Evolutionary conservation across 2,113 vertebrate genomes (phyloP), one percentile per base, ranked within the genome.

Genomic region (Condylura cristata): DNA sequence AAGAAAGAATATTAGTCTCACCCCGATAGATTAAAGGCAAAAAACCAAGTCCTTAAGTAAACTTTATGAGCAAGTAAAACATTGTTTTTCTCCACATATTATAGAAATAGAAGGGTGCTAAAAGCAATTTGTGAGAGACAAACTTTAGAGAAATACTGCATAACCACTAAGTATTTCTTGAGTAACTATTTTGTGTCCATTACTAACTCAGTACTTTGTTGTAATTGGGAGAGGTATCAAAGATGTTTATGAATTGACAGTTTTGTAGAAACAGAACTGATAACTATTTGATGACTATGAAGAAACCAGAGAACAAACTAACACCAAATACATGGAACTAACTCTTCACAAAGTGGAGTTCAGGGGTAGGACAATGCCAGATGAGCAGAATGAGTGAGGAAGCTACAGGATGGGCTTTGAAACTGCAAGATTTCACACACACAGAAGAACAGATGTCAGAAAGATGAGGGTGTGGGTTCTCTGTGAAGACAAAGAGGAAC

Each of bases 231-330:
- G 37, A 81, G 30, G 32, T 41, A 46, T 3, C 72, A 16, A 81
- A 46, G 60, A 70, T 6, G 5, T 68, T 39, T 56, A 32, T 51
- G 26, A 65, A 11, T 14, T 79, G 53, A 91, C 0, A 60, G 51
- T 68, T 93, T 90, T 91, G 34, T 37, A 90, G 70, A 94, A 89
- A 74, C 68, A 82, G 88, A 81, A 71, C 17, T 24, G 11, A 13
- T 56, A 51, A 61, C 9, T 70, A 82, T 82, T 37, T 34, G 9
- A 61, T 68, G 20, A 81, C 39, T 30, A 74, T 30, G 60, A 90
- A 92, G 32, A 39, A 90, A 78, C 12, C 18, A 83, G 26, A 83
- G 39, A 70, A 76, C 39, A 92, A 41, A 56, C 26, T 66, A 72
- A 66, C 7, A 78, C 32, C 41, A 85, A 84, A 11, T 16, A 37